Evolutionary conservation across 2,797 vertebrate genomes (phyloP).

Genomic region (Lagocephalus sceleratus): DNA sequence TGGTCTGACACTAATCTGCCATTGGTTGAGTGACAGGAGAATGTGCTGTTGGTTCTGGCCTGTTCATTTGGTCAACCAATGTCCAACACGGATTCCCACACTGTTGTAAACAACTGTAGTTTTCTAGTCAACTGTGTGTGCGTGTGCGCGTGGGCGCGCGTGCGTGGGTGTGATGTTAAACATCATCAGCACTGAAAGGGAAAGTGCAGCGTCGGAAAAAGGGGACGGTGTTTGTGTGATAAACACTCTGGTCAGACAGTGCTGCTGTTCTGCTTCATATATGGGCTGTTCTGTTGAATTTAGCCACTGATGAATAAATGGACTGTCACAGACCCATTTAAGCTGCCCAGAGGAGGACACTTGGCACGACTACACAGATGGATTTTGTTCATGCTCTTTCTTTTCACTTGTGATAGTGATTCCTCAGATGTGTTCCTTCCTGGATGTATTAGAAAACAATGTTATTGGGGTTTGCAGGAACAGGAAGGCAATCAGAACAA

Average conservation of each 20-base stretch:
- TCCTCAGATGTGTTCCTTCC: too few species aligned
- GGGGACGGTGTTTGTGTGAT: constrained; percentile 87
- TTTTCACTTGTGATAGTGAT: constrained; percentile 28
- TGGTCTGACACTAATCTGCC: constrained; percentile 67
- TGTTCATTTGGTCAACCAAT: constrained; percentile 61
- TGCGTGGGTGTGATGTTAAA: constrained; percentile 53
- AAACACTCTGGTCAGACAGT: constrained; percentile 81
- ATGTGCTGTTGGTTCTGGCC: constrained; percentile 46
- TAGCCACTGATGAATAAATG: constrained; percentile 89
- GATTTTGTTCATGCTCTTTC: constrained; percentile 40
- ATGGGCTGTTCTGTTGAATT: constrained; percentile 89
- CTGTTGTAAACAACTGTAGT: constrained; percentile 52
- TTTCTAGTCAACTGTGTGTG: constrained; percentile 24
- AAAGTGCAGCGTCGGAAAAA: constrained; percentile 84
- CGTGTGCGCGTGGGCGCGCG: constrained; percentile 16
- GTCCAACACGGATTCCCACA: constrained; percentile 52
- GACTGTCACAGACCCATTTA: constrained; percentile 85
- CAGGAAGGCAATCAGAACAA: too few species aligned
- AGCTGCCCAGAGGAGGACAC: constrained; percentile 81
- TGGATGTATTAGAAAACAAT: too few species aligned
- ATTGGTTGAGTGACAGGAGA: constrained; percentile 65
- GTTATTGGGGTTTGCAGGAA: too few species aligned
- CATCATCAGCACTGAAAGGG: constrained; percentile 83
- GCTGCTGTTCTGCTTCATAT: constrained; percentile 88
- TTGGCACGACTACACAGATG: constrained; percentile 72